These are phyloP conservation scores for Salvelinus sp. DNA, from an alignment of 2,113 vertebrate genomes.

Conservation along the genomic window DNA sequence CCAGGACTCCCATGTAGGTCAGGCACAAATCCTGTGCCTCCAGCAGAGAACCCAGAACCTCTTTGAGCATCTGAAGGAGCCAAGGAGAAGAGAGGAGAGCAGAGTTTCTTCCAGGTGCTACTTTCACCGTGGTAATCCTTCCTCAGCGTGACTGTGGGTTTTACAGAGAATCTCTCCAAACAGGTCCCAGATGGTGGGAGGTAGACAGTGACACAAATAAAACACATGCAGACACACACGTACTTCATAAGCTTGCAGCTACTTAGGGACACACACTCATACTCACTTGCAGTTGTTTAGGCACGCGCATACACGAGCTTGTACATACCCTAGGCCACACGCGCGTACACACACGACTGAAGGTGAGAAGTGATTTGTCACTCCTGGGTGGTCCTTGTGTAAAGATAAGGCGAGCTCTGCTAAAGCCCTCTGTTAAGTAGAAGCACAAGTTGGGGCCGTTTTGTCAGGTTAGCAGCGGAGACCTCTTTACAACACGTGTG, in stretches of 20 bases:
- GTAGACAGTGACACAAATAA: conserved; percentile 18
- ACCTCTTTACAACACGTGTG: conserved; percentile 17
- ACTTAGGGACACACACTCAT: not conserved
- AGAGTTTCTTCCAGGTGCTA: conserved; percentile 67
- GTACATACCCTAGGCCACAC: conserved; percentile 1
- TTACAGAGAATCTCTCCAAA: conserved; percentile 68
- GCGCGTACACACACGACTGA: conserved; percentile 23
- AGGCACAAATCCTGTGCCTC: conserved; percentile 65
- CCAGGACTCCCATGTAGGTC: conserved; percentile 69
- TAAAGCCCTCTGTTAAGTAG: conserved; percentile 44
- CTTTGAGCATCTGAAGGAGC: conserved; percentile 61
- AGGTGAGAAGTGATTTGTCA: conserved; percentile 61
- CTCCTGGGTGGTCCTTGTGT: conserved; percentile 68
- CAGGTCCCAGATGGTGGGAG: conserved; percentile 67
- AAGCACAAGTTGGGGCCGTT: conserved; percentile 47
- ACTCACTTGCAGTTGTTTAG: not conserved
- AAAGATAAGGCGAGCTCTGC: conserved; percentile 56
- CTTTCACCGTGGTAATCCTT: conserved; percentile 70
- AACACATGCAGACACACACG: conserved; percentile 22
- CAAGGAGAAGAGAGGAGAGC: conserved; percentile 46
- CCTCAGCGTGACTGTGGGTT: conserved; percentile 67
- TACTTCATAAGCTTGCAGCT: not conserved
- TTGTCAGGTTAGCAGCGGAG: conserved; percentile 28
- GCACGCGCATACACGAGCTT: not conserved
- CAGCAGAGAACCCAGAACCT: conserved; percentile 61